Conservation (phyloP, 2,113 vertebrate genomes). For the Daubentonia madagascariensis region DNA sequence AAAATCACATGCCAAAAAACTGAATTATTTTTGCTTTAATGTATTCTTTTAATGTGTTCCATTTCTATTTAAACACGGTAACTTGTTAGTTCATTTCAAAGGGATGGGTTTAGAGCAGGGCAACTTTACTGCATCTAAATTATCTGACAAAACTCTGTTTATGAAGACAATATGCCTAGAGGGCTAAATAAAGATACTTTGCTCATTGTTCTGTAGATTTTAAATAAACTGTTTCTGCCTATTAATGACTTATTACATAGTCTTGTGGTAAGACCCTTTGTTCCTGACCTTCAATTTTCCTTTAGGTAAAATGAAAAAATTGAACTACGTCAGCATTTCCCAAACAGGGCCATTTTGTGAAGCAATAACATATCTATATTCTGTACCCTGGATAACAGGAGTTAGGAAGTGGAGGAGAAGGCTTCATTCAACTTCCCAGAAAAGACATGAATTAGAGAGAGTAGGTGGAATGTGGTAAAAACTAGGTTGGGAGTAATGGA, state of each 20-base stretch:
- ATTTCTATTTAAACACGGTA: neutral
- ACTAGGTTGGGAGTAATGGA: neutral
- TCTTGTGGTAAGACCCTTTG: neutral
- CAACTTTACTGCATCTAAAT: neutral
- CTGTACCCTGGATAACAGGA: neutral
- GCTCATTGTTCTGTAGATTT: neutral
- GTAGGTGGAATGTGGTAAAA: neutral
- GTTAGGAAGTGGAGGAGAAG: neutral
- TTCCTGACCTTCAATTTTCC: neutral
- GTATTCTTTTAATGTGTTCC: neutral
- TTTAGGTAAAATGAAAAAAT: constrained; percentile 3
- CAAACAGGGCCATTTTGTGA: neutral
- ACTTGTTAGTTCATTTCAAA: neutral
- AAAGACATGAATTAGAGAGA: neutral
- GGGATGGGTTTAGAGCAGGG: neutral
- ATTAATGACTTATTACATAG: neutral
- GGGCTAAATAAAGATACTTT: neutral
- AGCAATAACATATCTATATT: neutral
- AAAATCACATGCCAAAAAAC: neutral
- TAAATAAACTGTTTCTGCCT: neutral
- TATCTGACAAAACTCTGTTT: neutral
- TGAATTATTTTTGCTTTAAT: neutral
- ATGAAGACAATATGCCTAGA: neutral
- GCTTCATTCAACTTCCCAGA: neutral
- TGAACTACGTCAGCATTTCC: neutral